Base-by-base conservation (phyloP, 2,888 invertebrate species). In the Agonopterix subpropinquella region DNA sequence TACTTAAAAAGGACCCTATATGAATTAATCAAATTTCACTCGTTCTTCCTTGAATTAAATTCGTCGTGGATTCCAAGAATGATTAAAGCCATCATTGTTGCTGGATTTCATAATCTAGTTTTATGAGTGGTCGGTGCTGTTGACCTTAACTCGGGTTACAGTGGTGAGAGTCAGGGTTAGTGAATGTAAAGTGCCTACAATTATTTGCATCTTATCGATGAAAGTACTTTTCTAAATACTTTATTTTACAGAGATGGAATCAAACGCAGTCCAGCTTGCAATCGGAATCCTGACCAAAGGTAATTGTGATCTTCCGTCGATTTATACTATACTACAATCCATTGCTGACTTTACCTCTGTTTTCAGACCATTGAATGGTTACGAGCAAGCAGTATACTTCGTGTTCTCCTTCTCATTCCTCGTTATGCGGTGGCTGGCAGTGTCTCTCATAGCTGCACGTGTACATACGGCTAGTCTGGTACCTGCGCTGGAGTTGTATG, bases 361-460 rank as follows among this genome's bases (percentile, higher is more conserved):
- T 67, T 69, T 2, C 65, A 81, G 82, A 10, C 58, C 67, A 0
- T 52, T 77, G 1, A 50, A 56, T 10, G 90, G 89, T 11, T 75
- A 89, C 54, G 82, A 90, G 52, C 89, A 91, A 57, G 84, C 90
- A 10, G 62, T 91, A 11, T 93, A 93, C 69, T 92, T 91, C 60
- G 88, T 89, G 52, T 92, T 85, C 62, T 93, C 93, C 0, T 92
- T 93, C 54, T 80, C 89, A 44, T 92, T 92, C 64, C 76, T 93
- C 10, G 72, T 93, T 43, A 65, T 85, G 7, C 80, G 93, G 49
- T 90, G 92, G 0, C 69, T 91, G 10, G 86, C 89, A 0, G 91
- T 92, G 0, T 91, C 92, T 0, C 61, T 92, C 47, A 62, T 73
- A 41, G 92, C 91, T 0, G 84, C 92, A 0, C 71, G 78, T 3